A percentile compares a stretch with the other conserved stretches of the same genome.
Evolutionary conservation across 2,888 invertebrate genomes (phyloP).

Genomic region (Onthophagus sagittarius): DNA sequence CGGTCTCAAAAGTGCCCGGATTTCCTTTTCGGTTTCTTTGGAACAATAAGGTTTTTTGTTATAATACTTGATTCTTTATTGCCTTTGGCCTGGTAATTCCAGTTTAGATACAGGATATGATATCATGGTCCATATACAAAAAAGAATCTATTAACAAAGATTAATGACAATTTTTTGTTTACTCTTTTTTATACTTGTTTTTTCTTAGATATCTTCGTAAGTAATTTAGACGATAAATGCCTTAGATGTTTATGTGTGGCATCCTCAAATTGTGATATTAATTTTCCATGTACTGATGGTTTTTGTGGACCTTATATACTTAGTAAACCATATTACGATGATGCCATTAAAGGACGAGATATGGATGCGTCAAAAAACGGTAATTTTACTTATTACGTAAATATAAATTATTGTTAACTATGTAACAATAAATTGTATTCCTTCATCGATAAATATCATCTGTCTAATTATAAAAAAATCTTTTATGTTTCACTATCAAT

Average conservation of each 20-base stretch:
- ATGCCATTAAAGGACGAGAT: conserved; percentile 55
- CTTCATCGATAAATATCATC: background rate
- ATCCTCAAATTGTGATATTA: conserved; percentile 52
- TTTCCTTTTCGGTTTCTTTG: background rate
- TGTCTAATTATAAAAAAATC: background rate
- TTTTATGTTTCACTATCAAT: background rate
- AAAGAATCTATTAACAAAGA: background rate
- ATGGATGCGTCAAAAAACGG: conserved; percentile 53
- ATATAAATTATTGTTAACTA: background rate
- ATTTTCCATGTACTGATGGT: conserved; percentile 51
- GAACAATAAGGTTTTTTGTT: background rate
- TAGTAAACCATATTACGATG: conserved; percentile 58
- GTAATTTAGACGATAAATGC: conserved; percentile 52
- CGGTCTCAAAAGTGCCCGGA: background rate
- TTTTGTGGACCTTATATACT: conserved; percentile 61
- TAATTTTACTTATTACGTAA: conserved; percentile 22
- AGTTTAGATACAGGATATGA: background rate
- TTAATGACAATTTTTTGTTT: background rate
- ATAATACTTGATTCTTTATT: background rate
- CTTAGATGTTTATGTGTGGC: conserved; percentile 55
- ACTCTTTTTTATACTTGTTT: background rate
- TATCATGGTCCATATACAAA: background rate
- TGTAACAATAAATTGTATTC: background rate
- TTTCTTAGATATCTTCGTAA: conserved; percentile 13
- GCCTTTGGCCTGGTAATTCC: background rate